A percentile compares a stretch with the other conserved stretches of the same genome.
Conservation (phyloP, 2,888 invertebrate species). For the Stenotaenia linearis region DNA sequence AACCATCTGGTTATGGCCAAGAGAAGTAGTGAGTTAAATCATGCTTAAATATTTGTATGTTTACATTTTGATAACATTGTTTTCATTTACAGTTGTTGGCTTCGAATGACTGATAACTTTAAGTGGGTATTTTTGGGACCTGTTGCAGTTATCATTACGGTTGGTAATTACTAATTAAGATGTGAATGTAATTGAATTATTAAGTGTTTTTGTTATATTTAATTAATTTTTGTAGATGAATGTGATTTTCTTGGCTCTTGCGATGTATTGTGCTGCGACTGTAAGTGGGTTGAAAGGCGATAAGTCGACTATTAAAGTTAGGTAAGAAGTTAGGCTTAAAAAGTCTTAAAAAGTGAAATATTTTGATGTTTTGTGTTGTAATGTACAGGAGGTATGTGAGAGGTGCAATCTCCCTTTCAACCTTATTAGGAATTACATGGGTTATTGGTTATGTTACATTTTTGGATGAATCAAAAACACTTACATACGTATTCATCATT, state of each 20-base stretch:
- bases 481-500: neutral
- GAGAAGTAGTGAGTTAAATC: neutral
- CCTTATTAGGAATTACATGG: constrained; percentile 10
- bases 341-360: too few relatives aligned
- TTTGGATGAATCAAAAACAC: neutral
- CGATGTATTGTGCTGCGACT: neutral
- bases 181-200: neutral
- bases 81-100: neutral
- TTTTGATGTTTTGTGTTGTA: too few relatives aligned
- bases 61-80: neutral
- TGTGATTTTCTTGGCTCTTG: neutral
- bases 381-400: neutral
- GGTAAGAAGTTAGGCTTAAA: too few relatives aligned
- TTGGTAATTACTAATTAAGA: neutral
- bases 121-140: neutral
- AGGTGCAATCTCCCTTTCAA: constrained; percentile 14
- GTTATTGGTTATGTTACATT: neutral
- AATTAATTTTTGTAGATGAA: neutral
- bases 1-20: neutral
- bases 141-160: neutral
- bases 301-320: neutral
- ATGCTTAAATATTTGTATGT: neutral
- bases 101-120: neutral
- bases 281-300: neutral
- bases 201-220: neutral